Evolutionary conservation across 2,888 invertebrate species (phyloP).

Genomic region (Capitulum mitella): DNA sequence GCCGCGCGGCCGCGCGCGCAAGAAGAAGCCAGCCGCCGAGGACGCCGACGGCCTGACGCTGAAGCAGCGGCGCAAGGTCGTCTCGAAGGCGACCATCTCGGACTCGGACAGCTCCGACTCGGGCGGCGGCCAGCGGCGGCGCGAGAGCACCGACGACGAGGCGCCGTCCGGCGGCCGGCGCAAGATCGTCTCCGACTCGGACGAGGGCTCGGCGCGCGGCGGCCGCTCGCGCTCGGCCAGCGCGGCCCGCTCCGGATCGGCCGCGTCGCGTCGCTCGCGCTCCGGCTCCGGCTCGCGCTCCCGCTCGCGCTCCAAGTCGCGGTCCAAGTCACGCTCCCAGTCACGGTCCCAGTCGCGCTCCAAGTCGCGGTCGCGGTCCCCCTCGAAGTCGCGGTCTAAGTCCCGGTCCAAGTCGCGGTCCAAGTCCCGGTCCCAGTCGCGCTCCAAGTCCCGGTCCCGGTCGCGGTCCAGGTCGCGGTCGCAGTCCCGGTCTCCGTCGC

Average conservation of each 20-base stretch:
- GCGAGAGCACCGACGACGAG: slow-evolving; percentile 27
- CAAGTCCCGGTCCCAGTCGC: slow-evolving; percentile 35
- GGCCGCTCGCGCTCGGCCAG: slow-evolving; percentile 28
- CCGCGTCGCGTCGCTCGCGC: slow-evolving; percentile 42
- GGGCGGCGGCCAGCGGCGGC: slow-evolving; percentile 34
- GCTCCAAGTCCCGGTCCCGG: slow-evolving; percentile 35
- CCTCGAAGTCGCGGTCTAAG: slow-evolving; percentile 27
- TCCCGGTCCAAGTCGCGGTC: slow-evolving; percentile 37
- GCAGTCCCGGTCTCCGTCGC: slow-evolving; percentile 36
- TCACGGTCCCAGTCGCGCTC: slow-evolving; percentile 41
- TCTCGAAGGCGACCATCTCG: slow-evolving; percentile 91
- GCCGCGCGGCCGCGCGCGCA: slow-evolving; percentile 35
- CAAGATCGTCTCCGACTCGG: slow-evolving; percentile 13
- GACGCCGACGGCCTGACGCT: slow-evolving; percentile 58
- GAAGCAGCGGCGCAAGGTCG: slow-evolving; percentile 78
- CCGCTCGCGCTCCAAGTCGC: slow-evolving; percentile 33
- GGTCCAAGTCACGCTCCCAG: slow-evolving; percentile 25
- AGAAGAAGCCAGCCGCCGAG: slow-evolving; percentile 37
- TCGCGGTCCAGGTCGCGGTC: slow-evolving; percentile 42
- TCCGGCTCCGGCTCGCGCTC: slow-evolving; percentile 37
- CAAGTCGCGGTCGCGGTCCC: slow-evolving; percentile 38
- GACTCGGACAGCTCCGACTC: slow-evolving; percentile 48
- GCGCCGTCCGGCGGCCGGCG: neutral
- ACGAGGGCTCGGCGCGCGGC: neutral
- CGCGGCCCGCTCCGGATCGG: slow-evolving; percentile 33